Evolutionary conservation across 2,113 vertebrate genomes (phyloP).

Genomic region (Centropus bengalensis): DNA sequence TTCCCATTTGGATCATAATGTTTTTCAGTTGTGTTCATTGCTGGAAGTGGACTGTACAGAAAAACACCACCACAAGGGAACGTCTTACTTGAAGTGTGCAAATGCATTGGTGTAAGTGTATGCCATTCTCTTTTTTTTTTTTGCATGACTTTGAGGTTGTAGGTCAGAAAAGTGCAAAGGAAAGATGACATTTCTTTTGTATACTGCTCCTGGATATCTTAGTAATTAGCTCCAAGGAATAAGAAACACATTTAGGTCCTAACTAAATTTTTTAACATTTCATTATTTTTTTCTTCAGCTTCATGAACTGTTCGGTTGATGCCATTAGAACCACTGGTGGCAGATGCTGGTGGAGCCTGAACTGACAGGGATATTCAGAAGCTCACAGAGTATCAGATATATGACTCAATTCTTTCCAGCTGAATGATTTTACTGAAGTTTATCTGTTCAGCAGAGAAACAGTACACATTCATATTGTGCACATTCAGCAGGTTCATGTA

Average conservation of each 20-base stretch:
- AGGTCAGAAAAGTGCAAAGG: background rate
- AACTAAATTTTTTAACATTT: background rate
- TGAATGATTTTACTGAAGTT: conserved; percentile 26
- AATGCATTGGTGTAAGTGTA: conserved; percentile 87
- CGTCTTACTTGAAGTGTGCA: conserved; percentile 86
- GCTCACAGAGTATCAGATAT: background rate
- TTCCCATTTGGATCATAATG: conserved; percentile 16
- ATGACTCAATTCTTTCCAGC: background rate
- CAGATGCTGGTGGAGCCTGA: background rate
- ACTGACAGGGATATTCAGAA: background rate
- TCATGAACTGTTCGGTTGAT: background rate
- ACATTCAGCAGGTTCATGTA: conserved; percentile 14
- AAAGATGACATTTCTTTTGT: background rate
- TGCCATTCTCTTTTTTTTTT: background rate
- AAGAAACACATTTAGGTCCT: background rate
- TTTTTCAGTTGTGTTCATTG: conserved; percentile 89
- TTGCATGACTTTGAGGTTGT: background rate
- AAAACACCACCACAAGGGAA: conserved; percentile 91
- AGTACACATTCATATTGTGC: background rate
- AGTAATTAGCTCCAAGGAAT: background rate
- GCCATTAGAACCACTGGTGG: background rate
- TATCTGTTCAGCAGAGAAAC: conserved; percentile 30
- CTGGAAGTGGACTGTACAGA: conserved; percentile 90
- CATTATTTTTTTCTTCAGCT: background rate
- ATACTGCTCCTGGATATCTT: background rate